Conservation (phyloP, 2,113 vertebrate species). For the Progne subis region DNA sequence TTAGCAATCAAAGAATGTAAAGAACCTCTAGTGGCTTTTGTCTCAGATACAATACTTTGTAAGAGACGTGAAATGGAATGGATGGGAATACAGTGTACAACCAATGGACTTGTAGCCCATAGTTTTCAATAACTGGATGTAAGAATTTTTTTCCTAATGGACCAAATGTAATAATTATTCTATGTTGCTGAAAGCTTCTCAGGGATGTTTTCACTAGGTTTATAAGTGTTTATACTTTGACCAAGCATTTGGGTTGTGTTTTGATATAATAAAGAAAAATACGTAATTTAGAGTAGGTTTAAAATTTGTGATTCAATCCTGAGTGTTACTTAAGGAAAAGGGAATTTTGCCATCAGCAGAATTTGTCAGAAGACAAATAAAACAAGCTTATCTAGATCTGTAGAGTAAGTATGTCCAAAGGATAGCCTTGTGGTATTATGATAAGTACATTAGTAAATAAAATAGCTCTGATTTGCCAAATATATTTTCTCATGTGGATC, state of each 20-base stretch:
- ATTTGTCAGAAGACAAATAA: neutral
- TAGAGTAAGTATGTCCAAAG: neutral
- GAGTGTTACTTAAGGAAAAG: constrained; percentile 16
- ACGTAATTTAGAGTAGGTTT: neutral
- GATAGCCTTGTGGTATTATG: neutral
- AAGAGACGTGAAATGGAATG: neutral
- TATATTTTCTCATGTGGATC: neutral
- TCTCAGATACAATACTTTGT: neutral
- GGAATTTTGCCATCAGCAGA: constrained; percentile 29
- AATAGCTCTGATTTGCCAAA: constrained; percentile 22
- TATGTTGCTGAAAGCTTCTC: constrained; percentile 27
- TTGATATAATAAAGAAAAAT: neutral
- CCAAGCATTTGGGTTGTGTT: constrained; percentile 6
- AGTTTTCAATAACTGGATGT: neutral
- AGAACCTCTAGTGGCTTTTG: neutral
- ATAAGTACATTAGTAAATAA: neutral
- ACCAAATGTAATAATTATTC: constrained; percentile 7
- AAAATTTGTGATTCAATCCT: neutral
- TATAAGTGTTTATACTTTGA: constrained; percentile 18
- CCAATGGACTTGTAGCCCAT: neutral
- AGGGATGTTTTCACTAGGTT: constrained; percentile 42
- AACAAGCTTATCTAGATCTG: neutral
- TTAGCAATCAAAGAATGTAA: neutral
- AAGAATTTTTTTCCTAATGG: neutral
- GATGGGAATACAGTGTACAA: neutral